Evolutionary conservation across 2,888 invertebrate genomes (phyloP).

Genomic region (Heliconius hortense): DNA sequence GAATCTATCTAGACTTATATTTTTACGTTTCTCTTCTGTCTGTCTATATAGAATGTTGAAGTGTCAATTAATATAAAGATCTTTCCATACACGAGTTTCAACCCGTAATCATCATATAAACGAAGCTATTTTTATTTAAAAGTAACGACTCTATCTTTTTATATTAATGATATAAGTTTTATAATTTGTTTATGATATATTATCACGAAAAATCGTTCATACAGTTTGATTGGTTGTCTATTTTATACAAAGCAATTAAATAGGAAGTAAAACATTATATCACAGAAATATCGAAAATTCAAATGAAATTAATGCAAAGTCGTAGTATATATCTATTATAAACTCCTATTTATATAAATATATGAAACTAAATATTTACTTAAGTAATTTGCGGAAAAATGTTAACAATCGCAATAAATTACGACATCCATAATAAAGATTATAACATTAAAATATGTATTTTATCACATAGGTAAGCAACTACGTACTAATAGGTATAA

Average conservation of each 20-base stretch:
- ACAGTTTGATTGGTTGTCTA: neutral
- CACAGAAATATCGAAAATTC: too few species aligned
- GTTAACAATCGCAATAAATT: slow-evolving; percentile 1
- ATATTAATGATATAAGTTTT: neutral
- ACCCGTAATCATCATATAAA: neutral
- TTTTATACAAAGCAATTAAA: too few species aligned
- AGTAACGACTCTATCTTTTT: neutral
- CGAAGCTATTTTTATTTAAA: neutral
- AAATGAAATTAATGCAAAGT: neutral
- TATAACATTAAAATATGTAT: neutral
- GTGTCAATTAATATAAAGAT: neutral
- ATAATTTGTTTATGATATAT: neutral
- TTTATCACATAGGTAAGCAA: neutral
- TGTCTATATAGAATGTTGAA: neutral
- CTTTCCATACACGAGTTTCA: neutral
- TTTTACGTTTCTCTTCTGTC: neutral
- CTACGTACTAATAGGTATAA: neutral
- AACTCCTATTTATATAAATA: neutral
- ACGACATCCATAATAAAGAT: neutral
- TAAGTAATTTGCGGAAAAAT: neutral
- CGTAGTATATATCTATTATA: neutral
- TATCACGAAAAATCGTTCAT: neutral
- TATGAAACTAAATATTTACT: neutral
- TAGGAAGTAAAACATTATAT: too few species aligned
- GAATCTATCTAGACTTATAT: neutral